Evolutionary conservation across 2,888 invertebrate species (phyloP), one percentile per base, ranked within the genome.

Genomic region (Clunio marinus): DNA sequence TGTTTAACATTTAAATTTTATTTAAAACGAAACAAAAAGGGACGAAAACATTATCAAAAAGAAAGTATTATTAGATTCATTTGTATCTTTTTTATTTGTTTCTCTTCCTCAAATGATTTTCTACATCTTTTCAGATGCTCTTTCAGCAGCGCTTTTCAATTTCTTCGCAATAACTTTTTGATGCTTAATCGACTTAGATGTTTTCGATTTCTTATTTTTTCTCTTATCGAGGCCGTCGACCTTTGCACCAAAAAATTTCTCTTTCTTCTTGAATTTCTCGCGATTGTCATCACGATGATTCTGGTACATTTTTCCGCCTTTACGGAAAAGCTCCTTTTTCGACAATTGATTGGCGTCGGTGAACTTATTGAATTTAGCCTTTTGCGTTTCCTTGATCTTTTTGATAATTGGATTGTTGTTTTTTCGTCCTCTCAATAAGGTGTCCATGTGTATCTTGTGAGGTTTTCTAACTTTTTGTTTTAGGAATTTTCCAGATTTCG

Each of bases 381-480:
- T 62, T 27, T 55, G 57, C 41, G 57, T 60, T 25, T 57, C 37
- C 28, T 70, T 58, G 20, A 51, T 63, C 45, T 57, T 62, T 17
- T 68, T 68, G 20, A 68, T 58, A 24, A 68, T 68, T 22, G 68
- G 68, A 57, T 68, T 68, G 10, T 68, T 68, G 25, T 70, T 70
- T 58, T 69, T 46, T 51, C 70, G 63, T 13, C 69, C 67, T 45
- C 32, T 41, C 41, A 68, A 1, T n/a, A 68, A 37, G 13, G n/a
- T 28, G 4, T 60, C 68, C 17, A 63, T 60, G 37, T 69, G 69
- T 51, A 70, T 62, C 68, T 66, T 68, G 20, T 51, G 66, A 55
- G 69, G 63, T 37, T 67, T 60, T 25, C 60, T 68, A 27, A 70
- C 69, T 60, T 70, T 70, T 51, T 67, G 45, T 45, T 35, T 69